phyloP scores from a whole-genome alignment of 2,113 vertebrate genomes.

The Clarias batrachus region DNA sequence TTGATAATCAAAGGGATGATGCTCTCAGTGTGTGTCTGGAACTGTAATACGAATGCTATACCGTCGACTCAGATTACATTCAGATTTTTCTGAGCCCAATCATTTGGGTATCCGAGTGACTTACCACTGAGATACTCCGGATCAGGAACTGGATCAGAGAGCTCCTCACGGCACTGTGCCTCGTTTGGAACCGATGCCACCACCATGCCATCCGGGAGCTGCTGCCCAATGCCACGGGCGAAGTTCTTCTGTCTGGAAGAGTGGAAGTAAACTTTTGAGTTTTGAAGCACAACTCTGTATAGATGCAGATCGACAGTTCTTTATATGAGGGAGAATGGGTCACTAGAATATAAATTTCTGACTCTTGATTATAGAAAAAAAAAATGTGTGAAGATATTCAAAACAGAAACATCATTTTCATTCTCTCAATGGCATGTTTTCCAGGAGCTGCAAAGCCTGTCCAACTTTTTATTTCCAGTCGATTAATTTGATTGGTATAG shows the following conservation, averaged over 20 bases:
- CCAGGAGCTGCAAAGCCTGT: background rate
- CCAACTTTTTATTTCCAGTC: background rate
- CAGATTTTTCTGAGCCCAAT: background rate
- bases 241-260: conserved; percentile 92
- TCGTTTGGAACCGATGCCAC: conserved; percentile 90
- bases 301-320: conserved; percentile 12
- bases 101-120: conserved; percentile 47
- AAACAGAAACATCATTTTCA: conserved; percentile 53
- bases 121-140: conserved; percentile 93
- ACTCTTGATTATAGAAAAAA: conserved; percentile 40
- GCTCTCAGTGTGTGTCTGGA: background rate
- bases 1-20: background rate
- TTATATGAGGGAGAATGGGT: conserved; percentile 12
- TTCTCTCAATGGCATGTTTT: background rate
- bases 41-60: background rate
- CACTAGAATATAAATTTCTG: conserved; percentile 32
- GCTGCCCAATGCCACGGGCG: conserved; percentile 93
- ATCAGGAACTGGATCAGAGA: conserved; percentile 89
- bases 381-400: conserved; percentile 52
- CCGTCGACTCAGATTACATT: background rate
- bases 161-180: conserved; percentile 92
- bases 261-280: conserved; percentile 3
- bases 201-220: conserved; percentile 92
- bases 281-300: conserved; percentile 21
- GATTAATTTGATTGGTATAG: background rate